Evolutionary conservation across 1,140 invertebrate genomes (phyloP), one percentile per base, ranked within the genome.

Genomic region (Drosophila tropicalis): DNA sequence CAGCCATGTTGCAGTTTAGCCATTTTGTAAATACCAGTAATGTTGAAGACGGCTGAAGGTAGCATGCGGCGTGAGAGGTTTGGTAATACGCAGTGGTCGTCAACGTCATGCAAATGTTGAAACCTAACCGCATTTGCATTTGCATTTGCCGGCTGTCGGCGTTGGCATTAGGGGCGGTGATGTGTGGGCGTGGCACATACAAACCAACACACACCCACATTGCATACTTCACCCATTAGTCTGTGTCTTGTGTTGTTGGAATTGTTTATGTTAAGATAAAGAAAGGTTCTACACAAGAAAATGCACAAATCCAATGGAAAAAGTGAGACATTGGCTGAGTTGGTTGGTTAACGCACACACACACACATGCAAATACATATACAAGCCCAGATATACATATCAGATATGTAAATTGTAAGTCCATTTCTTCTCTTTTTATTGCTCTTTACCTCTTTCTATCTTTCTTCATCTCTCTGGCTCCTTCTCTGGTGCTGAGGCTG

Each of bases 101-200:
- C 36, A 70, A 79, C 77, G 71, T 89, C 71, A 89, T 84, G 84
- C 77, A 89, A 89, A 90, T 90, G 84, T 76, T 89, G 63, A 79
- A 89, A 81, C 77, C 85, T 51, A 51, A 51, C 44, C 44, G 72
- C 83, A 87, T 82, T 87, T 87, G 77, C 84, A 87, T 87, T 89
- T 80, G 68, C 78, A 81, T 81, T 81, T 84, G 76, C 74, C 69
- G 76, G 67, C 79, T 83, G 81, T 81, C 80, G 76, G 56, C 75
- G 61, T 78, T 81, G 44, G 44, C 44, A 51, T 51, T 51, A 57
- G 12, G 62, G 71, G 57, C 63, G 54, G 29, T 47, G 39, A 10
- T 51, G 19, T 1, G 17, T 19, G 60, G 66, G 74, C 61, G 56
- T 72, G 69, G 55, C 51, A 41, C 25, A 56, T 9, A 29, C 47